Base-by-base conservation (phyloP, 1,140 invertebrate species). In the Spodoptera litura region DNA sequence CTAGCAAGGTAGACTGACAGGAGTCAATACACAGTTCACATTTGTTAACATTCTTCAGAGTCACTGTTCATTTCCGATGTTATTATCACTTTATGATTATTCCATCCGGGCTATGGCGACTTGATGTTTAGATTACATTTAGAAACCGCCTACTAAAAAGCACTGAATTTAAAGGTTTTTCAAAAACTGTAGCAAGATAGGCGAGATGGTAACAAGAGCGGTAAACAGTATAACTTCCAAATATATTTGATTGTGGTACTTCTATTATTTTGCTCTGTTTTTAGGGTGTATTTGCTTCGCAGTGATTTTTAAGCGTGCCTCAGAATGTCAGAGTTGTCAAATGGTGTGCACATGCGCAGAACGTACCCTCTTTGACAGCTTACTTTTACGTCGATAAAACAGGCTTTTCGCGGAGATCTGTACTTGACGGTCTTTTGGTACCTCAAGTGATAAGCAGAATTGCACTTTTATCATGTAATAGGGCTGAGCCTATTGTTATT, bases 361-460 rank as follows among this genome's bases (percentile, higher is more conserved):
- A 8, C 15, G 38, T 10, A 44, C 27, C 68, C 49, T 53, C 59
- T 83, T 78, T 87, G 83, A 88, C 82, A 85, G 66, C 61, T 62
- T 75, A 62, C 78, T 78, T 79, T 70, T 79, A 83, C 81, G 91
- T 93, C 91, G 90, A 89, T 93, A 91, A 91, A 91, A 85, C 86
- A 87, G 83, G 79, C 52, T 44, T 31, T 78, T 35, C n/a, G 25
- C 20, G 5, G 38, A 44, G 38, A 10, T 9, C 8, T 6, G 38
- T 6, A 25, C 44, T 53, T 53, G 49, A 15, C 9, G 12, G 2
- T 49, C 20, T 20, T 20, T 20, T 20, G 20, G 20, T 0, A 0
- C 20, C 0, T 20, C 20, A 20, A 20, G 20, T 20, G 20, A 20
- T 31, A 31, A 2, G 31, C 31, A 31, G 31, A 31, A 31, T 2